Percentiles rank a stretch among this genome's conserved stretches.
Evolutionary conservation across 2,797 vertebrate species (phyloP).

Genomic region (Helostoma temminkii): DNA sequence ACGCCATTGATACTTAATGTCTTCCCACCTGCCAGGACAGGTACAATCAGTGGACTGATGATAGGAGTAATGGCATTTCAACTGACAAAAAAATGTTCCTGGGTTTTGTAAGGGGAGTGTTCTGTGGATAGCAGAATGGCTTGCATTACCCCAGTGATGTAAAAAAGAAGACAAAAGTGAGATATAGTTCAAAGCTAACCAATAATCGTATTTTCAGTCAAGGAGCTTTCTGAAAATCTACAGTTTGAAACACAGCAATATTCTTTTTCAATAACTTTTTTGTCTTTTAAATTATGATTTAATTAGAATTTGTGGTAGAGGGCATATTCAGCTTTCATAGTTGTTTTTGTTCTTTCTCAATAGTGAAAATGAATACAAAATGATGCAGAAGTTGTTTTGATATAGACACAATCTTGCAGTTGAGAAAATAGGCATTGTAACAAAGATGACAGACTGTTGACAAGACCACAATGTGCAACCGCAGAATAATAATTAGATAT

Average conservation of each 20-base stretch:
- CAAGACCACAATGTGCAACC: constrained; percentile 6
- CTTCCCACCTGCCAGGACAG: constrained; percentile 49
- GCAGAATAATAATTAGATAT: constrained; percentile 12
- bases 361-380: background rate
- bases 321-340: background rate
- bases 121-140: constrained; percentile 70
- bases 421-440: too few relatives aligned
- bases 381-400: constrained; percentile 1
- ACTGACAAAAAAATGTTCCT: constrained; percentile 60
- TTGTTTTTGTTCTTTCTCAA: constrained; percentile 5
- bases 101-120: constrained; percentile 65
- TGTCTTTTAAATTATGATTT: constrained; percentile 8
- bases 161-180: constrained; percentile 28
- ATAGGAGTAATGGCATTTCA: constrained; percentile 57
- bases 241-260: constrained; percentile 13
- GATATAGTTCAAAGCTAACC: constrained; percentile 44
- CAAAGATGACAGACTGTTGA: constrained; percentile 20
- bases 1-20: constrained; percentile 35
- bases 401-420: background rate
- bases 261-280: constrained; percentile 4
- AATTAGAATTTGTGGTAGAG: constrained; percentile 1
- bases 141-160: constrained; percentile 53
- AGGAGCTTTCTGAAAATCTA: constrained; percentile 29
- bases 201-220: constrained; percentile 32
- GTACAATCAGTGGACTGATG: constrained; percentile 60